A percentile compares a stretch with the other conserved stretches of the same genome.
Conservation (phyloP, 2,113 vertebrate species). For the Bolborhynchus lineola region DNA sequence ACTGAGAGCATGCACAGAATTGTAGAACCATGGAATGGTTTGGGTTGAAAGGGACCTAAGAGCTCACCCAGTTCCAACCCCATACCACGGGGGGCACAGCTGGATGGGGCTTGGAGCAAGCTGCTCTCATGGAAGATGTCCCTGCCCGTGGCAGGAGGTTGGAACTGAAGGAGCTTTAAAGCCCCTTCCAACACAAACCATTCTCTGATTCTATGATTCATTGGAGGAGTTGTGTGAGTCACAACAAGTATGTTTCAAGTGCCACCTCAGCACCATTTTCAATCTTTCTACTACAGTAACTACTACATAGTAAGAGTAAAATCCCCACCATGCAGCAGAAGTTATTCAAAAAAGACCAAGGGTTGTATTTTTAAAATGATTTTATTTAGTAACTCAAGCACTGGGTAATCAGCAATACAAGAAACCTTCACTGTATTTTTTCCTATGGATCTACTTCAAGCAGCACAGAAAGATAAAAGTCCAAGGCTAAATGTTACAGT, state of each 20-base stretch:
- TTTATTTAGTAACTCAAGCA: not conserved
- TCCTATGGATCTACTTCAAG: not conserved
- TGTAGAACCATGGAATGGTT: not conserved
- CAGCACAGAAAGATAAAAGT: not conserved
- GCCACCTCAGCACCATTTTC: not conserved
- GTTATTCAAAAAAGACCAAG: not conserved
- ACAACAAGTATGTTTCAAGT: not conserved
- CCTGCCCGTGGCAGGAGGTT: not conserved
- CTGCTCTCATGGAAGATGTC: not conserved
- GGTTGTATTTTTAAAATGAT: not conserved
- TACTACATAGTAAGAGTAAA: not conserved
- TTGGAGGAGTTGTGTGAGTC: not conserved
- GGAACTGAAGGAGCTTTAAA: not conserved
- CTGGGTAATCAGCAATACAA: not conserved
- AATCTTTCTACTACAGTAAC: not conserved
- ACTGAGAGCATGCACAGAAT: fast-evolving
- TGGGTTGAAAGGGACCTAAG: not conserved
- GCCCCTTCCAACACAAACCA: not conserved
- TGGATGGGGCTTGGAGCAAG: not conserved
- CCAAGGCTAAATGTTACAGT: not conserved
- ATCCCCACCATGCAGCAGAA: fast-evolving
- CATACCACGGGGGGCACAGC: fast-evolving
- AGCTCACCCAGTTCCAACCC: not conserved
- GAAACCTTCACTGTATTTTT: not conserved
- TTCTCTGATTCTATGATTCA: not conserved